Percentiles rank a stretch among this genome's conserved stretches.
Conservation (phyloP, 2,113 vertebrate genomes). For the Sturnus vulgaris region DNA sequence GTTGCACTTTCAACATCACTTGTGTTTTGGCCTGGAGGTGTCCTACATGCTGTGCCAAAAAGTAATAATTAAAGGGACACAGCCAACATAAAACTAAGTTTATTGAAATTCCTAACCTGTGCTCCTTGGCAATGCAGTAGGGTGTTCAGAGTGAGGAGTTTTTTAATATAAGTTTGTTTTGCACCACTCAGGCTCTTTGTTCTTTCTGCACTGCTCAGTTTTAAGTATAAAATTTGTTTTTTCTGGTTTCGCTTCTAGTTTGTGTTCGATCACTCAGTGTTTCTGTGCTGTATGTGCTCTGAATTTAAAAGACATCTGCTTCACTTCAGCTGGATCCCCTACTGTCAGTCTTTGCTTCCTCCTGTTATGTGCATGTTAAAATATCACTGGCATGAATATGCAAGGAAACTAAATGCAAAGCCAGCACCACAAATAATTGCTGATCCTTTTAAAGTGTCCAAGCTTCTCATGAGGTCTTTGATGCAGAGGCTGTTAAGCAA, state of each 20-base stretch:
- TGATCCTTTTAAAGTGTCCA: conserved; percentile 44
- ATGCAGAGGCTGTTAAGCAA: conserved; percentile 24
- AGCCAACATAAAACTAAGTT: background rate
- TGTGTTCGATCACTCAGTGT: conserved; percentile 27
- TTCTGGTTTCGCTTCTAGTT: conserved; percentile 5
- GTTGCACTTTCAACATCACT: conserved; percentile 1
- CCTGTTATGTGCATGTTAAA: conserved; percentile 2
- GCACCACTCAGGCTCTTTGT: background rate
- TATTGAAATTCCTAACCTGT: conserved; percentile 14
- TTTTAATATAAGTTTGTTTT: background rate
- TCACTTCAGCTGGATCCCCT: conserved; percentile 48
- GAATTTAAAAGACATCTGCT: conserved; percentile 61
- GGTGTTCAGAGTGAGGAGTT: background rate
- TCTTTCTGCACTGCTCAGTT: background rate
- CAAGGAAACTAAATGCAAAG: conserved; percentile 32
- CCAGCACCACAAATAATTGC: conserved; percentile 41
- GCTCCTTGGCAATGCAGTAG: background rate
- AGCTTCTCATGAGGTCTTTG: conserved; percentile 13
- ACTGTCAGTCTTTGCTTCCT: conserved; percentile 34
- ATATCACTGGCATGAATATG: conserved; percentile 47
- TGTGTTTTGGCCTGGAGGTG: conserved; percentile 33
- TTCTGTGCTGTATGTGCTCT: conserved; percentile 39
- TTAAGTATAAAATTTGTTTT: background rate
- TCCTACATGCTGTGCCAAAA: background rate
- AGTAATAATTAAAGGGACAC: conserved; percentile 6